Evolutionary conservation across 30 jellyfish, hydroid and myxozoan genomes (phyloP), one percentile per base, ranked within the genome.

Genomic region (Cassiopea andromeda): DNA sequence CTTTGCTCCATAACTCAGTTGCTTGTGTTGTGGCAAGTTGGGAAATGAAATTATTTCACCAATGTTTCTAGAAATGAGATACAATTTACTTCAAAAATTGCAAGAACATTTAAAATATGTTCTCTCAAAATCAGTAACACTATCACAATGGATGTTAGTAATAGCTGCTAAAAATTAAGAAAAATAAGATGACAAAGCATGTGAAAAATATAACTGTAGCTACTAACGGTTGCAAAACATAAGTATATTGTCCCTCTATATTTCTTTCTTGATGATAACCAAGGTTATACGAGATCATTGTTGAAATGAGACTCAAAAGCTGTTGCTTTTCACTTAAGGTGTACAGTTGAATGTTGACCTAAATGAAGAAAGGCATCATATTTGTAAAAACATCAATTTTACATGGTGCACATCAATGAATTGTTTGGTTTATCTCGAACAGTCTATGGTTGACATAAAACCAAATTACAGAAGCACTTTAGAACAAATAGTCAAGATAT

Each of bases 261-360:
- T 83, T 91, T 60, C 95, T 78, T 49, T 96, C 99, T 89, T 96
- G 99, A 15, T 95, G 96, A 75, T 91, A 96, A 19, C 94, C 69
- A 46, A 96, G 93, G 58, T 92, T 96, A 83, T 92, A 96, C 14
- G 99, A 90, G 2, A 96, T 96, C 99, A 96, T 96, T 44, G 93
- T 80, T 3, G 90, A 82, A 14, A 96, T 81, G 44, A 91, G 78
- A 48, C 71, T 87, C 67, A 60, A 72, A 9, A 96, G 90, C 46
- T 91, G 78, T 47, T 76, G 86, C 82, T 91, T 96, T 80, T 96
- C 99, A 18, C 91, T 96, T 16, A 89, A 97, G 80, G 98, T 96
- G 92, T 91, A 96, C 82, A 96, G 79, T 71, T 91, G 96, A 49
- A 89, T 80, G 59, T 96, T 96, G 59, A 96, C 98, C 99, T 96